Conservation (phyloP, 1,140 invertebrate genomes). For the Meloidogyne exigua region DNA sequence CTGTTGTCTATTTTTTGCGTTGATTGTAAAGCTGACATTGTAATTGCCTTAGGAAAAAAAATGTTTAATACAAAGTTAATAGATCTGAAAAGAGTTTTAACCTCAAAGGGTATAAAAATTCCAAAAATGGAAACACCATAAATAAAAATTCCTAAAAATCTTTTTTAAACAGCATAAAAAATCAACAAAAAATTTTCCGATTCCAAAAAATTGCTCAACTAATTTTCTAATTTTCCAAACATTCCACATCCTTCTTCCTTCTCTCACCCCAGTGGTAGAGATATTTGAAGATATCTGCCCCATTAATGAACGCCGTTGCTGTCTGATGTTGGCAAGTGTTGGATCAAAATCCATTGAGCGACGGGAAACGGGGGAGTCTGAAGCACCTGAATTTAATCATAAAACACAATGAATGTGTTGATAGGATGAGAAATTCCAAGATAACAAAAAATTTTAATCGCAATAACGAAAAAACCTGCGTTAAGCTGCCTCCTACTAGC, state of each 20-base stretch:
- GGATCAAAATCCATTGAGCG: slow-evolving; percentile 1
- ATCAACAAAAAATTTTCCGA: not conserved
- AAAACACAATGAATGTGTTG: too few species aligned
- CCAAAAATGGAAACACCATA: too few species aligned
- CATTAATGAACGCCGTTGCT: not conserved
- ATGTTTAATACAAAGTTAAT: too few species aligned
- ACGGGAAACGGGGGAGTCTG: not conserved
- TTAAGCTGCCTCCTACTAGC: not conserved
- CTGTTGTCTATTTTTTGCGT: slow-evolving; percentile 38
- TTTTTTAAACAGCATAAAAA: not conserved
- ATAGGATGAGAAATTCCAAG: not conserved
- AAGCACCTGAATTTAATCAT: not conserved
- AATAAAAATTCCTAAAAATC: too few species aligned
- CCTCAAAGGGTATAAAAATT: too few species aligned
- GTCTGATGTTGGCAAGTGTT: not conserved
- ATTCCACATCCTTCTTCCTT: not conserved
- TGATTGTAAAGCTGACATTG: not conserved
- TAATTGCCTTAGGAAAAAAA: not conserved
- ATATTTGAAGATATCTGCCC: not conserved
- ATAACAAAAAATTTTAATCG: too few species aligned
- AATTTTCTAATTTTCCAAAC: slow-evolving; percentile 5
- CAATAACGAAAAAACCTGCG: not conserved
- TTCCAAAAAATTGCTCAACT: not conserved
- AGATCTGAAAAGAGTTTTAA: too few species aligned
- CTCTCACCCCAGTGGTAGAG: not conserved